Percentiles rank a stretch among this genome's conserved stretches.
These are phyloP conservation scores for Grammomys dolichurus DNA, from an alignment of 2,113 vertebrate genomes.

Conservation along the genomic window DNA sequence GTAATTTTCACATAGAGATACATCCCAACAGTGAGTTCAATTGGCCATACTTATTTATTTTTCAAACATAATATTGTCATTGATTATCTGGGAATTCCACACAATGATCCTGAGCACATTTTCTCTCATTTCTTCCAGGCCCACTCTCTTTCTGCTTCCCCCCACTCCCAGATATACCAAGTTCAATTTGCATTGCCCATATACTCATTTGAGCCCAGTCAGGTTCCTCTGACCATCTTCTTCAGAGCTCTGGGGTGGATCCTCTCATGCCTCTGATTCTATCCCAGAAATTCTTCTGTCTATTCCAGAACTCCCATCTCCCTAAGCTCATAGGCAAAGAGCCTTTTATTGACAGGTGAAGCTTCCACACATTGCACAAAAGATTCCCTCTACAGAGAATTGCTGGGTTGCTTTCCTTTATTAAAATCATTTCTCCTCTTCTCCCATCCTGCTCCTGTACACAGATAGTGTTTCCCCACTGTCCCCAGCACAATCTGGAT, in stretches of 20 bases:
- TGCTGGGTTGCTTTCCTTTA: fast-evolving
- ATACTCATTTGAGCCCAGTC: not conserved
- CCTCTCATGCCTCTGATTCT: no score
- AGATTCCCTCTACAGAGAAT: no score
- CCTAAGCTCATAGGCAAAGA: no score
- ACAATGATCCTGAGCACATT: not conserved
- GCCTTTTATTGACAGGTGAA: no score
- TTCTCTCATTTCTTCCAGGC: not conserved
- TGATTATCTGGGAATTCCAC: not conserved
- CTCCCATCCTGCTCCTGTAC: fast-evolving
- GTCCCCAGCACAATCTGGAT: no score
- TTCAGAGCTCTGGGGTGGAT: no score
- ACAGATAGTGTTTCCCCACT: fast-evolving
- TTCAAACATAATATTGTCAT: not conserved
- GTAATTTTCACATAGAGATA: not conserved
- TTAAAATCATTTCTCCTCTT: not conserved
- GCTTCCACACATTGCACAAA: no score
- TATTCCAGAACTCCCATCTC: no score
- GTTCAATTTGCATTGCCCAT: not conserved
- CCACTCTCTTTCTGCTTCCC: not conserved
- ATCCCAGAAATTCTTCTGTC: no score
- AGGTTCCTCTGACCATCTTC: no score
- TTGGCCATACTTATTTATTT: not conserved
- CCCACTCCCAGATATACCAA: not conserved
- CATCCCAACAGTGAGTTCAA: not conserved